phyloP scores from a whole-genome alignment of 2,797 vertebrate genomes.

The Malurus leucopterus region DNA sequence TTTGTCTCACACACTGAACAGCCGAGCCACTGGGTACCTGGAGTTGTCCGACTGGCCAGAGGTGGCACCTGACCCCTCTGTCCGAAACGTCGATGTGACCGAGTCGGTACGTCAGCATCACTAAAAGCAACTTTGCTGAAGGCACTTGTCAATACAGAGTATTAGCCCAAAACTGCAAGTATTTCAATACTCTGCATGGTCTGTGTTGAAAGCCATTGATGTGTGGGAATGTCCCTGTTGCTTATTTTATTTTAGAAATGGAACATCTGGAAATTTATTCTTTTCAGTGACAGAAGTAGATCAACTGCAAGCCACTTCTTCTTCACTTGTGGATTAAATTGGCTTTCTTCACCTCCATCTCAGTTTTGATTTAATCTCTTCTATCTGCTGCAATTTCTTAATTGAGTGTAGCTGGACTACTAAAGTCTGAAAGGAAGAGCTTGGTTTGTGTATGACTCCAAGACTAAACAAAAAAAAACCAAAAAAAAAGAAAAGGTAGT shows the following conservation, averaged over 20 bases:
- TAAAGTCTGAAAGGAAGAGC: neutral
- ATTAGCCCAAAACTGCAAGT: neutral
- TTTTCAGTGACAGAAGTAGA: neutral
- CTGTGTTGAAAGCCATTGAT: neutral
- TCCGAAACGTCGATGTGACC: conserved; percentile 89
- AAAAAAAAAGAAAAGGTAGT: neutral
- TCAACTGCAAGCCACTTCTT: neutral
- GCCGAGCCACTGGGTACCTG: conserved; percentile 86
- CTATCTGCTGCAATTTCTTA: neutral
- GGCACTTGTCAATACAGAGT: neutral
- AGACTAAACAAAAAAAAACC: neutral
- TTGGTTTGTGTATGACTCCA: neutral
- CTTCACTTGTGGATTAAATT: neutral
- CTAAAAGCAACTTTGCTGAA: conserved; percentile 53
- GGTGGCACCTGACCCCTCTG: conserved; percentile 87
- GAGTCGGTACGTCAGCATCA: conserved; percentile 79
- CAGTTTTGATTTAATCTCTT: neutral
- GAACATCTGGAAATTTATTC: neutral
- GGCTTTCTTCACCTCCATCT: neutral
- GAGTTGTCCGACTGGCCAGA: conserved; percentile 93
- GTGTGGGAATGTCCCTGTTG: neutral
- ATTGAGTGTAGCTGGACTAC: neutral
- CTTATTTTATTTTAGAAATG: neutral
- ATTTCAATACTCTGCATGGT: neutral
- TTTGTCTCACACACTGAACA: conserved; percentile 91